These are phyloP conservation scores for Astreopora myriophthalma DNA, from an alignment of 64 coral and sea anemone species.

Conservation along the genomic window DNA sequence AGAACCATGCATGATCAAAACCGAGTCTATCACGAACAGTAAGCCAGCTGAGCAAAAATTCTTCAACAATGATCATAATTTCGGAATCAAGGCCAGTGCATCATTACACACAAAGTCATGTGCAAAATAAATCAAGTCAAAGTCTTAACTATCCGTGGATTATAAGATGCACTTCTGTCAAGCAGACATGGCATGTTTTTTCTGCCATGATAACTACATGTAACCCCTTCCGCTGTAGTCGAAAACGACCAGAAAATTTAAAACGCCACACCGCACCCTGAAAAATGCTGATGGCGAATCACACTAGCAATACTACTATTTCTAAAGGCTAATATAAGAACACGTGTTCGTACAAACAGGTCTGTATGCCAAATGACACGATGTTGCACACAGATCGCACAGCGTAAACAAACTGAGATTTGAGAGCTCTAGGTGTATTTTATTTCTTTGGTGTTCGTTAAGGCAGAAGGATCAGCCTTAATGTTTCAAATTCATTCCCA, in stretches of 20 bases:
- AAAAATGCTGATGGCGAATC: background rate
- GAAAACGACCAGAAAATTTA: background rate
- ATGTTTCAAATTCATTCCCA: background rate
- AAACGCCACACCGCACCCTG: background rate
- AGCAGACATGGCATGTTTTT: background rate
- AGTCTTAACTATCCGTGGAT: too few species aligned
- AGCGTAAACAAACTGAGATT: background rate
- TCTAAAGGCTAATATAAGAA: background rate
- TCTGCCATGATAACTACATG: background rate
- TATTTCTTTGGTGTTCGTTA: background rate
- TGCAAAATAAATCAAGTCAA: too few species aligned
- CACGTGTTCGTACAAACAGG: background rate
- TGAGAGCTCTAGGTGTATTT: background rate
- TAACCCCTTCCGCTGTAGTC: background rate
- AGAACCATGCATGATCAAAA: background rate
- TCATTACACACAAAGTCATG: background rate
- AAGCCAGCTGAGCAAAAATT: background rate
- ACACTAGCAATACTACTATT: background rate
- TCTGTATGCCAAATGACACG: background rate
- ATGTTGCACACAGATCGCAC: background rate
- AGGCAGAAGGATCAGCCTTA: background rate
- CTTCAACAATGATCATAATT: background rate
- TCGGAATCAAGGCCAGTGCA: background rate
- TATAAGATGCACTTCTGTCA: too few species aligned
- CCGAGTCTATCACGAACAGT: background rate